phyloP scores from a whole-genome alignment of 1,140 invertebrate genomes.

The Adoxophyes honmai region DNA sequence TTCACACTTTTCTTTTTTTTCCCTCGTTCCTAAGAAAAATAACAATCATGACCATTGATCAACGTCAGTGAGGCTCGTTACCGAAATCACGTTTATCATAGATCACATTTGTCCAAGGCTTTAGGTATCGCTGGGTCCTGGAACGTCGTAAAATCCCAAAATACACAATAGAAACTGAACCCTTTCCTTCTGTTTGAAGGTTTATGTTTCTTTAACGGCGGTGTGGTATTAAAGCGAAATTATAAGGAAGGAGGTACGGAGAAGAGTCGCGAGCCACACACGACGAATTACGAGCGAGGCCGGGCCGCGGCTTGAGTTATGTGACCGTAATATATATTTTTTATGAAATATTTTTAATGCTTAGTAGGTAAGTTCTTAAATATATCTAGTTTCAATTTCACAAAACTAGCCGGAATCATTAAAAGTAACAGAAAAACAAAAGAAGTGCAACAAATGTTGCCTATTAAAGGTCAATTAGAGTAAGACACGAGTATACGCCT shows the following conservation, averaged over 20 bases:
- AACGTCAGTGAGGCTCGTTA: constrained; percentile 59
- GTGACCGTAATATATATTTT: constrained; percentile 56
- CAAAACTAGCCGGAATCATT: no score
- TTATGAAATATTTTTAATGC: constrained; percentile 48
- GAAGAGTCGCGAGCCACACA: constrained; percentile 66
- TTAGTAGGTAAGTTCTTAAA: constrained; percentile 6
- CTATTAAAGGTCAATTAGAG: no score
- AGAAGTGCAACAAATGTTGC: no score
- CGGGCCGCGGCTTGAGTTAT: constrained; percentile 55
- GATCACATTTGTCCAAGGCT: constrained; percentile 72
- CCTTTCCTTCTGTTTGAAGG: constrained; percentile 23
- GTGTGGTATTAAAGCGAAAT: constrained; percentile 29
- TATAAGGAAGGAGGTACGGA: constrained; percentile 35
- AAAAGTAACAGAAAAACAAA: no score
- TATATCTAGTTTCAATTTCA: no score
- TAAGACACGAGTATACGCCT: no score
- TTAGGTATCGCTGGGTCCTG: constrained; percentile 28
- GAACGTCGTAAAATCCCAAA: constrained; percentile 9
- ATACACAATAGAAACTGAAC: constrained; percentile 18
- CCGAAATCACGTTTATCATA: constrained; percentile 72
- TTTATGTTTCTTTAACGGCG: constrained; percentile 20
- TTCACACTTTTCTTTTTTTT: constrained; percentile 65
- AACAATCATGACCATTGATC: constrained; percentile 57
- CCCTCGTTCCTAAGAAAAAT: constrained; percentile 55
- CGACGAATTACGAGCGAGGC: constrained; percentile 62